Evolutionary conservation across 2,888 invertebrate genomes (phyloP), one percentile per base, ranked within the genome.

Genomic region (Xestia rhomboidea): DNA sequence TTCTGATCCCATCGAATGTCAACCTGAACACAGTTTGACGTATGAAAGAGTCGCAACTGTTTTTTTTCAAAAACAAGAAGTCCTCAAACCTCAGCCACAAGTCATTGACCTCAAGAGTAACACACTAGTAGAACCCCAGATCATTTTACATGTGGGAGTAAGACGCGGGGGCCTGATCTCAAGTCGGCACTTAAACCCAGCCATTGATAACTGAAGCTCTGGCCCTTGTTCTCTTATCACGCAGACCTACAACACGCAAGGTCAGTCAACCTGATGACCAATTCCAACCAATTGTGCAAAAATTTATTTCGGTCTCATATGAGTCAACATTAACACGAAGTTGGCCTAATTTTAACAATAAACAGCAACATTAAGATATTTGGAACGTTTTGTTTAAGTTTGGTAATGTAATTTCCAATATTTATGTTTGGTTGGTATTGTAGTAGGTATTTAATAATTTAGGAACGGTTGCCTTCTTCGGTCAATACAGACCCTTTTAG

Each of bases 71-170:
- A 44, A n/a, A 57, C 30, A 34, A 2, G 0, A 60, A 21, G 1
- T 62, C 34, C 34, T 62, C 18, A 5, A 24, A 57, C 30, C 13
- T 49, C 21, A 51, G n/a, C 57, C 73, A 75, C 68, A 83, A 77
- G 85, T 82, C 82, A 78, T 81, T 87, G 83, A 83, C 85, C 77
- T 5, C 15, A n/a, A 63, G 46, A 84, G 82, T 86, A 85, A 77
- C 76, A 83, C 73, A 86, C 78, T 72, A 81, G 77, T 75, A 72
- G 68, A 63, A 68, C 60, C 54, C 60, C 88, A 89, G 91, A 91
- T 92, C 90, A 87, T 88, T 90, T 92, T 90, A 92, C 91, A 91
- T 91, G 92, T 92, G 92, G 91, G 92, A 91, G 92, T 88, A 88
- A 89, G 84, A 88, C 73, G 83, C 87, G 86, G 87, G 89, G 86